These are phyloP conservation scores for Tinea pellionella DNA, from an alignment of 2,888 invertebrate genomes.

Conservation along the genomic window DNA sequence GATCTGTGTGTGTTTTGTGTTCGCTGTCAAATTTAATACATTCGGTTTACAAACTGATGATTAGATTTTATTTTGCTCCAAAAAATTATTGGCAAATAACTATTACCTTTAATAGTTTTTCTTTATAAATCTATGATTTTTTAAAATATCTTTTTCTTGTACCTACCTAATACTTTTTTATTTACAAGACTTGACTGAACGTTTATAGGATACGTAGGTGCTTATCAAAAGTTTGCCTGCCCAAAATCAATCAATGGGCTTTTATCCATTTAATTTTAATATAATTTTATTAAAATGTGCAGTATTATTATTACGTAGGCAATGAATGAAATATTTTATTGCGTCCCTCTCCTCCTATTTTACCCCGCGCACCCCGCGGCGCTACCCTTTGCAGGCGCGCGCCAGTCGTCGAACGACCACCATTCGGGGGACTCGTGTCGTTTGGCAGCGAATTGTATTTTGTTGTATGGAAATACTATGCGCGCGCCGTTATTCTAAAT, in stretches of 20 bases:
- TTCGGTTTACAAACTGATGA: too few relatives aligned
- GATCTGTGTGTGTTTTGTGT: background rate
- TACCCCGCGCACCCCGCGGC: slow-evolving; percentile 24
- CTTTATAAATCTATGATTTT: too few relatives aligned
- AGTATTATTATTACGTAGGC: background rate
- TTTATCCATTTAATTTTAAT: too few relatives aligned
- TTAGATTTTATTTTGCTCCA: too few relatives aligned
- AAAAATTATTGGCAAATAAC: too few relatives aligned
- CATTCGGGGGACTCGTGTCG: slow-evolving; percentile 19
- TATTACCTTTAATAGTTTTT: too few relatives aligned
- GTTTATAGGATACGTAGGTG: too few relatives aligned
- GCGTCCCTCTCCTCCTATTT: slow-evolving; percentile 23
- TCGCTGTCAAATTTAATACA: background rate
- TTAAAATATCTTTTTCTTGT: too few relatives aligned
- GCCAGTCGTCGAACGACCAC: slow-evolving; percentile 60
- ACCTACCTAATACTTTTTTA: too few relatives aligned
- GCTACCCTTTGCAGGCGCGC: slow-evolving; percentile 21
- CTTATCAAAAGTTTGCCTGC: too few relatives aligned
- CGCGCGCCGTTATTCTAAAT: slow-evolving; percentile 43
- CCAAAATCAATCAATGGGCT: too few relatives aligned
- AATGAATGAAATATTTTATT: slow-evolving; percentile 17
- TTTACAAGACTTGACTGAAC: too few relatives aligned
- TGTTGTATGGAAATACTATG: slow-evolving; percentile 40
- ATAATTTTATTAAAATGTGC: background rate
- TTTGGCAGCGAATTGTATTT: slow-evolving; percentile 24